Percentiles rank a stretch among this genome's conserved stretches.
phyloP scores from a whole-genome alignment of 2,797 vertebrate species.

The Pangasius macronema region DNA sequence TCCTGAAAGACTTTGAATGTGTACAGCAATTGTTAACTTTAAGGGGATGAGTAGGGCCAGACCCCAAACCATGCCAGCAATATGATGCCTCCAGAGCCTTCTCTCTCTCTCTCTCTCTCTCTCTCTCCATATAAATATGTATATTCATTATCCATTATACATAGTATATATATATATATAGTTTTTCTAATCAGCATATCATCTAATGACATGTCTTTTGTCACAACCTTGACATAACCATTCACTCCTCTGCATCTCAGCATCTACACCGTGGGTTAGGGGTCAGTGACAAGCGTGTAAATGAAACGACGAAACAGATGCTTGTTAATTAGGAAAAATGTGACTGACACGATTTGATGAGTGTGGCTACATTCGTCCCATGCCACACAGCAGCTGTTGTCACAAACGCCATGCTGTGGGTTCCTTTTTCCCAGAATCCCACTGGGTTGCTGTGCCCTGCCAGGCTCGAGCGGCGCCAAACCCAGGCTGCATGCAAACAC shows the following conservation, averaged over 20 bases:
- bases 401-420: slow-evolving; percentile 82
- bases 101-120: neutral
- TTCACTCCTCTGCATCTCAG: neutral
- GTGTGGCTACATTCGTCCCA: slow-evolving; percentile 85
- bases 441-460: slow-evolving; percentile 52
- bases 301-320: slow-evolving; percentile 91
- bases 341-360: slow-evolving; percentile 99
- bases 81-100: too few species aligned
- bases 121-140: neutral
- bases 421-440: slow-evolving; percentile 59
- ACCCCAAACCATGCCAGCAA: too few species aligned
- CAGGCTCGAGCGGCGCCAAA: slow-evolving; percentile 42
- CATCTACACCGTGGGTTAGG: slow-evolving; percentile 62
- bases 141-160: neutral
- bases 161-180: neutral
- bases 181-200: neutral
- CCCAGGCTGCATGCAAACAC: slow-evolving; percentile 50
- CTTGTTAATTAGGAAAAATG: slow-evolving; percentile 99
- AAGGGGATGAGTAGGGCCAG: too few species aligned
- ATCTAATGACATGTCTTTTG: neutral
- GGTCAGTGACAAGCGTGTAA: slow-evolving; percentile 74
- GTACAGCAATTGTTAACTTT: neutral
- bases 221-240: slow-evolving; percentile 16
- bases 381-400: slow-evolving; percentile 95
- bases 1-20: neutral